Base-by-base conservation (phyloP, 2,797 vertebrate genomes). In the Naso thynnoides region DNA sequence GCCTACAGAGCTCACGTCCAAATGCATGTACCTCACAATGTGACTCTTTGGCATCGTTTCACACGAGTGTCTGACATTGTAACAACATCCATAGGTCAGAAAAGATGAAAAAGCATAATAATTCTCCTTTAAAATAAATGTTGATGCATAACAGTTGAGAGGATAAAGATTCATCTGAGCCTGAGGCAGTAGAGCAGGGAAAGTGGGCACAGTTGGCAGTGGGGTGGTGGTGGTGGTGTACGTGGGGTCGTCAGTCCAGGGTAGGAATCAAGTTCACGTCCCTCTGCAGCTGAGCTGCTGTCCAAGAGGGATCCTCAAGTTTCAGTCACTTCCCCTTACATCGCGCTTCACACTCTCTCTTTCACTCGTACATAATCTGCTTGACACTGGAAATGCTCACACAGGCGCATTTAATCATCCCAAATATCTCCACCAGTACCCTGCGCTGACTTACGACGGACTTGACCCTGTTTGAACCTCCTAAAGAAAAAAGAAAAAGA, bases 251-350 rank as follows among this genome's bases (percentile, higher is more conserved):
- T 38, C 41, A 42, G 44, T 61, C 48, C 38, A 64, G 55, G 44
- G 45, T 27, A 53, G 70, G 74, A 79, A 65, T 89, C 77, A 69
- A 59, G 75, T 89, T 86, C 76, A 58, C 15, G 6, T 76, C 79
- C 79, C 67, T 69, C 50, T 45, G 62, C 49, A 42, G 56, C 63
- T 0, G 41, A 86, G 79, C 74, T 60, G 64, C 69, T 27, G 44
- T 85, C 70, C 87, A 82, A 79, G 53, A 76, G 79, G 81, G 76
- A 82, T 85, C 77, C 71, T 86, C 83, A 56, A 16, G 70, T 89
- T 89, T 84, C 83, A 76, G 55, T 69, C 73, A 42, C 85, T 85
- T 83, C 81, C 73, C 57, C 60, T 68, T 69, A 79, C 73, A 58
- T 77, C 44, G 19, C 49, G 18, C 70, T 83, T 85, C 76, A 75